Evolutionary conservation across 2,888 invertebrate species (phyloP).

Genomic region (Andrena trimmerana): DNA sequence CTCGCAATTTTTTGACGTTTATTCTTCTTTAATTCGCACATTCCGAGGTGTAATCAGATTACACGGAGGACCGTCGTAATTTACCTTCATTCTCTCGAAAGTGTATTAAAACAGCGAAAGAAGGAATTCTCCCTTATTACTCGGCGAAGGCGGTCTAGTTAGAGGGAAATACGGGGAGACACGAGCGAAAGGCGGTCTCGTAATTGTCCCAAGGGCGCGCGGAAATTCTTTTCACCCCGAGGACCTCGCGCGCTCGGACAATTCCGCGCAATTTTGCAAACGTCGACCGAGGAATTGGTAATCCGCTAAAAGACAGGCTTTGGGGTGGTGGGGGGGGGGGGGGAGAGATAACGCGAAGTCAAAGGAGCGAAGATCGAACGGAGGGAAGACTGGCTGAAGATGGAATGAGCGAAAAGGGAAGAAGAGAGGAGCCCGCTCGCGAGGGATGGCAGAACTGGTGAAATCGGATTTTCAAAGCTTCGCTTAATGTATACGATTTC

Average conservation of each 20-base stretch:
- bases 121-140: conserved; percentile 49
- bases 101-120: conserved; percentile 34
- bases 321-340: no score
- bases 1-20: conserved; percentile 24
- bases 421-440: conserved; percentile 2
- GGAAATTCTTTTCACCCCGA: conserved; percentile 29
- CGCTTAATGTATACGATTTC: conserved; percentile 71
- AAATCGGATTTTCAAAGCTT: conserved; percentile 75
- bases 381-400: neutral
- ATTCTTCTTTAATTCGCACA: conserved; percentile 23
- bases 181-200: conserved; percentile 48
- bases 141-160: conserved; percentile 26
- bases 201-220: conserved; percentile 58
- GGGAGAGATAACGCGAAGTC: conserved; percentile 38
- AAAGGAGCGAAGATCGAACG: conserved; percentile 38
- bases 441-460: conserved; percentile 46
- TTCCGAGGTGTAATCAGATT: conserved; percentile 55
- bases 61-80: conserved; percentile 28
- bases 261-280: conserved; percentile 52
- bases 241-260: neutral
- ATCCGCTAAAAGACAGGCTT: conserved; percentile 40
- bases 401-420: neutral
- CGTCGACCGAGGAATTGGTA: conserved; percentile 54
- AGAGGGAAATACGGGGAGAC: conserved; percentile 57
- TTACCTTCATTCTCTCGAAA: conserved; percentile 15